Percentiles rank a stretch among this genome's conserved stretches.
Evolutionary conservation across 2,113 vertebrate species (phyloP).

Genomic region (Datnioides undecimradiatus): DNA sequence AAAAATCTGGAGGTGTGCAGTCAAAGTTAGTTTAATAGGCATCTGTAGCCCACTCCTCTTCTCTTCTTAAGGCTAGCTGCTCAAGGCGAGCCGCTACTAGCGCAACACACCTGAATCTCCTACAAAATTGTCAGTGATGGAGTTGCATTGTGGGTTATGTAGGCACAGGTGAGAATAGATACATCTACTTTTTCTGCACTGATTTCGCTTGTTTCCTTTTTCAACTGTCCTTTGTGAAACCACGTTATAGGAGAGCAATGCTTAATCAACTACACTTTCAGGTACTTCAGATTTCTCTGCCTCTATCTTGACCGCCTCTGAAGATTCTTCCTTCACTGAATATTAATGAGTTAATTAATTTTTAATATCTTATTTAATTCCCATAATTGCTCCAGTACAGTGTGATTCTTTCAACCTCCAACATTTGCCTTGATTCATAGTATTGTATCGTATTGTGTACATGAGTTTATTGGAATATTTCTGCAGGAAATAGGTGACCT

Average conservation of each 20-base stretch:
- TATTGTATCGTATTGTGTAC: slow-evolving; percentile 3
- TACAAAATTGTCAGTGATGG: not conserved
- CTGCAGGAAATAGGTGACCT: not conserved
- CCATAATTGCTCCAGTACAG: slow-evolving; percentile 46
- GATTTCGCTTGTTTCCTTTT: not conserved
- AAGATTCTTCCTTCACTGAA: slow-evolving; percentile 36
- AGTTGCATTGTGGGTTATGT: not conserved
- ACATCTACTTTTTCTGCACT: not conserved
- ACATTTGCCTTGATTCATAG: slow-evolving; percentile 25
- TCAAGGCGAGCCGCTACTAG: not conserved
- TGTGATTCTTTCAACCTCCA: slow-evolving; percentile 40
- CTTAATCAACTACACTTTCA: slow-evolving; percentile 29
- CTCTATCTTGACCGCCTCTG: slow-evolving; percentile 28
- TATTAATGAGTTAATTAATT: slow-evolving; percentile 43
- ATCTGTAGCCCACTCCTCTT: not conserved
- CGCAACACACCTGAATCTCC: not conserved
- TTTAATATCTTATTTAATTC: slow-evolving; percentile 53
- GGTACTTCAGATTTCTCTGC: slow-evolving; percentile 2
- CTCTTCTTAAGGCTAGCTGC: not conserved
- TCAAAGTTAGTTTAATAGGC: not conserved
- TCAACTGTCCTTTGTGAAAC: not conserved
- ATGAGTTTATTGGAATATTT: slow-evolving; percentile 14
- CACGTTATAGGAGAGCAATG: slow-evolving; percentile 11
- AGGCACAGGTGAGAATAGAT: not conserved
- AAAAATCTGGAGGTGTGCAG: not conserved